A percentile compares a stretch with the other conserved stretches of the same genome.
Conservation (phyloP, 1,140 invertebrate genomes). For the Myzus persicae region DNA sequence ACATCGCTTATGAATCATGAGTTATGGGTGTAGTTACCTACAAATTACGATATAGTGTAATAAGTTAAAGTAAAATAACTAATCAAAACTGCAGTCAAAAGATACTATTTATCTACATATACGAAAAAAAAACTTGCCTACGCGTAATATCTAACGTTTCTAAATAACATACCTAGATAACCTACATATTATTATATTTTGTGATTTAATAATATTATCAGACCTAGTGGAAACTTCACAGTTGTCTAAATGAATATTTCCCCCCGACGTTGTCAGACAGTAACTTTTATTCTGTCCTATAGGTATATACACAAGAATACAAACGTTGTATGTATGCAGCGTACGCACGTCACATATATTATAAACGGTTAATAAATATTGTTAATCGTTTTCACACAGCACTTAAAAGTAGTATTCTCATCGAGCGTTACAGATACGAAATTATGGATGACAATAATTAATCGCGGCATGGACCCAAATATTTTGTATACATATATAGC, state of each 20-base stretch:
- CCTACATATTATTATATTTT: neutral
- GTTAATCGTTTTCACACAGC: conserved; percentile 7
- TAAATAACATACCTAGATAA: neutral
- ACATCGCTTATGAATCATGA: neutral
- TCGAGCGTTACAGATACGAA: neutral
- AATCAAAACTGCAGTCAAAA: neutral
- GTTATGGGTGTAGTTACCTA: neutral
- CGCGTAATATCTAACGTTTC: neutral
- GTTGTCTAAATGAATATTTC: neutral
- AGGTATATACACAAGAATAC: neutral
- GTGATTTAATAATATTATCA: neutral
- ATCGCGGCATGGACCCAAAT: neutral
- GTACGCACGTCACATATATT: neutral
- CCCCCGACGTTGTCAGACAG: neutral
- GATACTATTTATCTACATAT: no score
- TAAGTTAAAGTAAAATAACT: neutral
- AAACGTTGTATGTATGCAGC: neutral
- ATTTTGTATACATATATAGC: no score
- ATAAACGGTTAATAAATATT: neutral
- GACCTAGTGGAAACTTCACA: neutral
- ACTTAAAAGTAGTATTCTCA: neutral
- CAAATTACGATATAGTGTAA: neutral
- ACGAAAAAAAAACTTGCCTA: neutral
- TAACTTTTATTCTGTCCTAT: neutral
- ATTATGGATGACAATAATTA: neutral